Conservation (phyloP, 2,797 vertebrate species). For the Anguilla anguilla region DNA sequence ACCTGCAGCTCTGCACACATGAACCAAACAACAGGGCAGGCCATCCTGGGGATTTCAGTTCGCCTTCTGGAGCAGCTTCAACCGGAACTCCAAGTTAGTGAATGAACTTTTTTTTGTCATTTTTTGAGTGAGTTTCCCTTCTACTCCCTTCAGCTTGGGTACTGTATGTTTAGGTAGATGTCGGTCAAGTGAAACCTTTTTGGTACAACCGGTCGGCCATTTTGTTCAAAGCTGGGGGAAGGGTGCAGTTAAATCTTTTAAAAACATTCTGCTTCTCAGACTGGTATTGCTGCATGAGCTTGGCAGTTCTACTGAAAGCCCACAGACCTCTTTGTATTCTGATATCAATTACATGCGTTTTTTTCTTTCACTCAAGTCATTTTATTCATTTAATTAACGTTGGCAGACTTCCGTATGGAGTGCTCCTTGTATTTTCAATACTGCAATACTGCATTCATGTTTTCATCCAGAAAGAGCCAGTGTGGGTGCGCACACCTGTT, state of each 20-base stretch:
- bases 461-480: no score
- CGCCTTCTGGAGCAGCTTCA: background rate
- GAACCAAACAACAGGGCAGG: background rate
- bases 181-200: background rate
- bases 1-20: background rate
- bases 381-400: no score
- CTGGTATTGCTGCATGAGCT: background rate
- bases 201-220: background rate
- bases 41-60: background rate
- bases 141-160: background rate
- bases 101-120: background rate
- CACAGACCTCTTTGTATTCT: background rate
- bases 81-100: no score
- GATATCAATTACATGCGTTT: no score
- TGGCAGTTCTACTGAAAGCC: background rate
- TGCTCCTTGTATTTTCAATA: no score
- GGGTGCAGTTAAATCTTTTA: background rate
- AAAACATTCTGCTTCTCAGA: background rate
- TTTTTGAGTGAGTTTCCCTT: background rate
- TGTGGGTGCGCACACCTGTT: no score
- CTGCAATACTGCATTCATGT: no score
- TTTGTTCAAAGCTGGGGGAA: background rate
- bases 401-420: no score
- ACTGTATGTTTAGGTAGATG: background rate
- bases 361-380: no score